Base-by-base conservation (phyloP, 1,140 invertebrate genomes). In the Diprion similis region DNA sequence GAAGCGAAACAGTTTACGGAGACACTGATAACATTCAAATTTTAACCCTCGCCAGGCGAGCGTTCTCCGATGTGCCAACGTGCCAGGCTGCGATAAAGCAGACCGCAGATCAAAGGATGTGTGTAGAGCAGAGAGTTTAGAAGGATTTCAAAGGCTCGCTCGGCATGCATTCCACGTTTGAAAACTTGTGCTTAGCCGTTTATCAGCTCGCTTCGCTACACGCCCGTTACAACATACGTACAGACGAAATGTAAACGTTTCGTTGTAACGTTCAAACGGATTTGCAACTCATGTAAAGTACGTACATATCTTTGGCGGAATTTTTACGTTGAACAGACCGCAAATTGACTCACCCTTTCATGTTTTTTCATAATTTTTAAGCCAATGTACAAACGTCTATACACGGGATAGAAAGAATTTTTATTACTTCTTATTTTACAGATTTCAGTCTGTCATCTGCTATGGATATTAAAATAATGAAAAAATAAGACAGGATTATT, bases 1-100 rank as follows among this genome's bases (percentile, higher is more conserved):
- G 51, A 37, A 6, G 51, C 51, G n/a, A 59, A 15, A 59, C 51
- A 59, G 51, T 59, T 59, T 59, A 59, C 51, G 51, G 11, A 59
- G 51, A 59, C 51, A 59, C 51, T 15, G 51, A 59, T 59, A 59
- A 59, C 51, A 59, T 59, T 59, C 51, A 59, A 59, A 59, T 59
- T 59, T 59, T 59, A 59, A 59, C 51, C 51, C 51, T 59, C 51
- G n/a, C 6, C 24, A 37, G 24, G 24, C 24, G 11, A 13, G 51
- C 11, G 51, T 9, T 59, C 9, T 17, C 51, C 51, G 2, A 13
- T 59, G 51, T 59, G n/a, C 51, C 51, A 13, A 59, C 24, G 24
- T 17, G n/a, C 51, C 51, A 37, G 24, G 24, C 24, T 37, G 51
- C 51, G 51, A 59, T 59, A 59, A 59, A 59, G 11, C 51, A 59